Conservation (phyloP, 2,113 vertebrate species). For the Burhinus oedicnemus region DNA sequence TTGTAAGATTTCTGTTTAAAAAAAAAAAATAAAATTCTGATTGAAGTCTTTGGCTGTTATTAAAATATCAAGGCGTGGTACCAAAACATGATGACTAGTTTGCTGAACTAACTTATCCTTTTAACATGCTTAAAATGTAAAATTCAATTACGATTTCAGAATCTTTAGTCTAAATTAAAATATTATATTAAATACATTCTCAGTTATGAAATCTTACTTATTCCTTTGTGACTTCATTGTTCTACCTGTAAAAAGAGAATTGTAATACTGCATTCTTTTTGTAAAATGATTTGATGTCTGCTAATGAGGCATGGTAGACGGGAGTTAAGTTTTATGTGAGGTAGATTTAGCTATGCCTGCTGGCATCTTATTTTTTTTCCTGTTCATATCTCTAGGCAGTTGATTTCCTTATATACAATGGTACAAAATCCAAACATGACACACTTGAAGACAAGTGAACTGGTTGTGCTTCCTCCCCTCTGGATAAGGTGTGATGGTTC, state of each 20-base stretch:
- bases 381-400: conserved; percentile 74
- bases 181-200: background rate
- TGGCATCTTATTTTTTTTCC: background rate
- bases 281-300: background rate
- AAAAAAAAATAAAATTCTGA: background rate
- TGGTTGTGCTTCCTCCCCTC: conserved; percentile 77
- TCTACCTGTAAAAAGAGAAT: background rate
- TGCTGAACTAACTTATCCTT: background rate
- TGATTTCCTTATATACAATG: conserved; percentile 90
- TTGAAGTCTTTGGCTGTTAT: background rate
- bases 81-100: background rate
- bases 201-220: background rate
- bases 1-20: background rate
- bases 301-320: background rate
- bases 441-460: conserved; percentile 28
- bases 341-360: background rate
- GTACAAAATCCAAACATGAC: conserved; percentile 85
- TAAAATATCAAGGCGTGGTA: background rate
- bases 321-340: background rate
- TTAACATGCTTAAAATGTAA: background rate
- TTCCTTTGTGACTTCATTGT: background rate
- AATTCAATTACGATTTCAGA: background rate
- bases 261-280: background rate
- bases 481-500: conserved; percentile 91
- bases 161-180: background rate